Evolutionary conservation across 1,140 invertebrate genomes (phyloP).

Genomic region (Heterodera schachtii): DNA sequence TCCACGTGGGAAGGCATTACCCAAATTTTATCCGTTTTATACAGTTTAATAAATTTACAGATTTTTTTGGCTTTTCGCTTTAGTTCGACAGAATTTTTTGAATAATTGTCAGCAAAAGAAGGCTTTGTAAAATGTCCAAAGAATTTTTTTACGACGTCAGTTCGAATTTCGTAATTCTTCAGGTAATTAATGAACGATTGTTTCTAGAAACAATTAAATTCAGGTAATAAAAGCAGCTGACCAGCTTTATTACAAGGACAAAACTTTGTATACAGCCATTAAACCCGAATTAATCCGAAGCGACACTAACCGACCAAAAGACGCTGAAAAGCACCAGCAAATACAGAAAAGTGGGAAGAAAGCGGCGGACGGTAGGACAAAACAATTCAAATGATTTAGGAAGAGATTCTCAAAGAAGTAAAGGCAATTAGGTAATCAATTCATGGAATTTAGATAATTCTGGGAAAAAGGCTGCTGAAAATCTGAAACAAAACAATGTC

Average conservation of each 20-base stretch:
- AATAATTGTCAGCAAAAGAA: background rate
- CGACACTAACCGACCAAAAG: background rate
- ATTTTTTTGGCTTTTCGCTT: too few relatives aligned
- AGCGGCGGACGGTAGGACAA: background rate
- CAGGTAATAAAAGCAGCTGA: constrained; percentile 26
- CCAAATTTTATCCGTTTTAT: too few relatives aligned
- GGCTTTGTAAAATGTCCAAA: background rate
- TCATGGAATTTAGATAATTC: background rate
- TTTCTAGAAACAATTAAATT: background rate
- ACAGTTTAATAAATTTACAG: too few relatives aligned
- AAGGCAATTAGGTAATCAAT: background rate
- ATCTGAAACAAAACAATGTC: constrained; percentile 2
- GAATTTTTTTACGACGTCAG: background rate
- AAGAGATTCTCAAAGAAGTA: background rate
- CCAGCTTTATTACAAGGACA: constrained; percentile 24
- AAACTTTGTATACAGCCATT: constrained; percentile 12
- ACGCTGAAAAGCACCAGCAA: background rate
- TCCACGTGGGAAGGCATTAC: too few relatives aligned
- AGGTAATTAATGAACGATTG: background rate
- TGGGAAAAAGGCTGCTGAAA: background rate
- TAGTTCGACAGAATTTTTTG: background rate
- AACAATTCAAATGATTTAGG: background rate
- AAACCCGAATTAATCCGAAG: constrained; percentile 3
- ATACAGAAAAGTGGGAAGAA: constrained; percentile 13
- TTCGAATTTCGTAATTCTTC: background rate